Evolutionary conservation across 2,888 invertebrate species (phyloP), one percentile per base, ranked within the genome.

Genomic region (Invenusta paracnida): DNA sequence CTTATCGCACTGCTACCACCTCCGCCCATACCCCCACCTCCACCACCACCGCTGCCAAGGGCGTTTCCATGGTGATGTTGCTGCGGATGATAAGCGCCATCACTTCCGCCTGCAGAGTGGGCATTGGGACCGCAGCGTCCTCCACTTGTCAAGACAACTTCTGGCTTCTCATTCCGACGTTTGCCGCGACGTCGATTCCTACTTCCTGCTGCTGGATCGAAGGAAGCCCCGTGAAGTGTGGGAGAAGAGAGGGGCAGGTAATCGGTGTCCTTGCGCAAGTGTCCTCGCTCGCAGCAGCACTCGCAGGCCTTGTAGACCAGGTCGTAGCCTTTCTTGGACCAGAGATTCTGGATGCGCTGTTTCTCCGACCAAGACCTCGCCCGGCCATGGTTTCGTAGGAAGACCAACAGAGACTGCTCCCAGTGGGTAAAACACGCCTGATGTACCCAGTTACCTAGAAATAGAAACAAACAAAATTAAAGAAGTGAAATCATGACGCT

Each of bases 281-380:
- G 84, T 25, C 84, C 84, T 27, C 84, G 84, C 17, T 82, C 84
- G 84, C 84, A 84, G 84, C 29, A n/a, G 73, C 84, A 84, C 1
- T 29, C 95, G 93, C 97, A 98, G 2, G 96, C 96, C 88, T 96
- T 97, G 92, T 95, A 97, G 2, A 96, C 96, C 91, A 97, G 92
- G 92, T 98, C 97, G 93, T 97, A 97, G 85, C 97, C 97, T 92
- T 97, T 97, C 92, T 97, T 97, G 86, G 97, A 96, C 98, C 98
- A 98, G 87, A 98, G 92, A 92, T 97, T 97, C 92, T 97, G 97
- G 89, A 95, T 94, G 30, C 97, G 94, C 91, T 97, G 97, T 86
- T 96, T 94, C 91, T 97, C 97, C 66, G 96, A 96, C 97, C 97
- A 97, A 88, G 95, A 95, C 28, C 97, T 93, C 0, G 97, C 96